Evolutionary conservation across 2,888 invertebrate species (phyloP), one percentile per base, ranked within the genome.

Genomic region (Calameuta pallipes): DNA sequence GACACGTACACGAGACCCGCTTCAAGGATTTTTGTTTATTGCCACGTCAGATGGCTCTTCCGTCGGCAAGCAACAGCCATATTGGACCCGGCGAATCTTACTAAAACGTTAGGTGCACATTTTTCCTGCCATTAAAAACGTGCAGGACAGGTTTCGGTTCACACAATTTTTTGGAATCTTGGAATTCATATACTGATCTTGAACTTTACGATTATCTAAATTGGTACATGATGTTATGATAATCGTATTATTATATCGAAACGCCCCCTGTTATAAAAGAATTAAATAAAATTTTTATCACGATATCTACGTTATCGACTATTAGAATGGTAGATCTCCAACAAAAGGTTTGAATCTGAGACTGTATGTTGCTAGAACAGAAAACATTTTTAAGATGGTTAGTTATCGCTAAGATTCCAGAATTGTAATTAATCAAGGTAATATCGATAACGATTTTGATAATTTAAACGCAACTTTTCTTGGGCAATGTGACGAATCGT

Each of bases 41-140:
- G 81, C 81, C 77, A 81, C 84, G 81, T 78, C 82, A 87, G 88
- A 86, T 87, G 88, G 84, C 86, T 80, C 83, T 79, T 70, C 73
- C 56, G 68, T 82, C 82, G 80, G 73, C 68, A n/a, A 73, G 70
- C 23, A 76, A 71, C 71, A 71, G 34, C 31, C 34, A 71, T 56
- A 15, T 56, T 56, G 56, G 23, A 56, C 23, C 56, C 56, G 56
- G 31, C 71, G 34, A 71, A 71, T 71, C 12, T 71, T 23, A 23
- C 1, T 6, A 56, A 56, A 56, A 23, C 56, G 15, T 9, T 6
- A 56, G 23, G 1, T 23, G 23, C 23, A 9, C 2, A 2, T 56
- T 23, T 56, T 23, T 6, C 23, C 23, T 23, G 2, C 9, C 6
- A 23, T 56, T 23, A 41, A 41, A 41, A 41, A 41, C 6, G 15